Evolutionary conservation across 2,113 vertebrate genomes (phyloP).

Genomic region (Rutilus rutilus): DNA sequence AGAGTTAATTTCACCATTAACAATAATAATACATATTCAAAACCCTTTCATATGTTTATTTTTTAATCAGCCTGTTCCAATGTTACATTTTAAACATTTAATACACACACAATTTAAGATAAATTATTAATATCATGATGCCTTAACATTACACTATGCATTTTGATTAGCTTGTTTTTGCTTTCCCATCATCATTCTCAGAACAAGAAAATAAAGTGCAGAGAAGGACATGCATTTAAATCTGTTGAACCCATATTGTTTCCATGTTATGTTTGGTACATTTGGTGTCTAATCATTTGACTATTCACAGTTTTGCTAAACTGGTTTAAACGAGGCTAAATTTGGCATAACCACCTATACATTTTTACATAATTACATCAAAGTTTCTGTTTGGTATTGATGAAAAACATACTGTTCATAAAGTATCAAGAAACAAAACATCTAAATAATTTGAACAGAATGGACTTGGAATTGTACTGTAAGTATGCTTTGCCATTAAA

Average conservation of each 20-base stretch:
- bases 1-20: neutral
- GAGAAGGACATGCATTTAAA: neutral
- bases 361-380: slow-evolving; percentile 2
- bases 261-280: neutral
- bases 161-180: neutral
- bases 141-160: neutral
- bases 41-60: neutral
- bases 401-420: neutral
- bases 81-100: neutral
- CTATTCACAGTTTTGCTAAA: neutral
- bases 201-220: neutral
- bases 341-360: neutral
- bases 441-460: neutral
- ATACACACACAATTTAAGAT: neutral
- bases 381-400: neutral
- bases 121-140: neutral
- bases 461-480: neutral
- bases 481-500: neutral
- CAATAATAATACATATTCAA: neutral
- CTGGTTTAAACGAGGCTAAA: neutral
- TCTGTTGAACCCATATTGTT: neutral
- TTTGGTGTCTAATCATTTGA: neutral
- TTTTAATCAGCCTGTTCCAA: neutral
- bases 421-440: neutral
- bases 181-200: neutral